phyloP scores from a whole-genome alignment of 1,140 invertebrate species.

The Rhagoletis zephyria region DNA sequence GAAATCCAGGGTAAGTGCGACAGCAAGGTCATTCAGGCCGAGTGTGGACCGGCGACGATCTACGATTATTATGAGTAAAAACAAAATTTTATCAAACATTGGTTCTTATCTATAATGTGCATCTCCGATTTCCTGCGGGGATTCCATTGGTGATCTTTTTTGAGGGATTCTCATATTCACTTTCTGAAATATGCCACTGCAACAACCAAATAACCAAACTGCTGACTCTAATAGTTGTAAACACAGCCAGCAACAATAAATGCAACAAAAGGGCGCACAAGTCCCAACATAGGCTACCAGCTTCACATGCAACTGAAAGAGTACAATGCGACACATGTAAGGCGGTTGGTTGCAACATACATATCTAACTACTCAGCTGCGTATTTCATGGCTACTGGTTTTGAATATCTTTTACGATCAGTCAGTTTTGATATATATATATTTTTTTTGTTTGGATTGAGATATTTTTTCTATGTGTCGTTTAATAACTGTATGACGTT shows the following conservation, averaged over 20 bases:
- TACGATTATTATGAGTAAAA: no score
- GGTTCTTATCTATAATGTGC: no score
- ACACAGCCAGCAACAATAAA: constrained; percentile 23
- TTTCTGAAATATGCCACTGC: no score
- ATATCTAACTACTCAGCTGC: not conserved
- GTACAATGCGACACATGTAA: not conserved
- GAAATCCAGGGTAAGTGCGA: no score
- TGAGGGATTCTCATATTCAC: no score
- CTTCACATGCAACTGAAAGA: not conserved
- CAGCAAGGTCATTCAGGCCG: no score
- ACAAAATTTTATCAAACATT: no score
- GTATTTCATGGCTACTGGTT: constrained; percentile 53
- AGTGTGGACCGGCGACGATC: no score
- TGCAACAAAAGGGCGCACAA: not conserved
- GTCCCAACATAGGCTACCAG: not conserved
- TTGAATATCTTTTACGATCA: constrained; percentile 45
- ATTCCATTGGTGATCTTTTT: no score
- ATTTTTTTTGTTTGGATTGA: not conserved
- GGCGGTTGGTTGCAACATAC: not conserved
- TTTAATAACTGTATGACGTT: not conserved
- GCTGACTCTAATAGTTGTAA: constrained; percentile 13
- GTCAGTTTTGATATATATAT: constrained; percentile 19
- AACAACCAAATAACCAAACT: no score
- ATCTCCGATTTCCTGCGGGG: no score
- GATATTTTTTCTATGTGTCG: not conserved